Evolutionary conservation across 2,113 vertebrate species (phyloP).

Genomic region (Anhinga rufa): DNA sequence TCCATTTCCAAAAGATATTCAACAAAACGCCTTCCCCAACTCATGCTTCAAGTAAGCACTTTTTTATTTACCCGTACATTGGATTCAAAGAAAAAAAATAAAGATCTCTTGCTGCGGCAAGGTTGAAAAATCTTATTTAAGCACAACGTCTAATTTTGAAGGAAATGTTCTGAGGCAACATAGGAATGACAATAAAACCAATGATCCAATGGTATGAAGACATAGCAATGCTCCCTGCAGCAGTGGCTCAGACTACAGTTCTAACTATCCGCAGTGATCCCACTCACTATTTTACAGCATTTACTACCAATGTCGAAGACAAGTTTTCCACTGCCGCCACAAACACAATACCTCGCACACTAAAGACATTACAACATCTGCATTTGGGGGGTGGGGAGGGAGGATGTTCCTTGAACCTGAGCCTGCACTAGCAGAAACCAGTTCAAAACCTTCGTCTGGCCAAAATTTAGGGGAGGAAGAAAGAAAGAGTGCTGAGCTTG

Average conservation of each 20-base stretch:
- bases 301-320: not conserved
- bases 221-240: rapidly evolving
- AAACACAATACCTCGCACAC: not conserved
- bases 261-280: not conserved
- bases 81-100: not conserved
- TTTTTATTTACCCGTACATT: not conserved
- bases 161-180: not conserved
- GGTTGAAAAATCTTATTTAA: not conserved
- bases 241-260: not conserved
- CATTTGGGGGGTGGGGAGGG: not conserved
- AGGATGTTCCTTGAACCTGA: not conserved
- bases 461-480: not conserved
- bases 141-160: not conserved
- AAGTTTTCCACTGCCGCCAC: not conserved
- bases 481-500: not conserved
- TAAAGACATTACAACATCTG: not conserved
- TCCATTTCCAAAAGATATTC: not conserved
- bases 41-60: not conserved
- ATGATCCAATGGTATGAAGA: not conserved
- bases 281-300: not conserved
- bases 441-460: not conserved
- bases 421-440: not conserved
- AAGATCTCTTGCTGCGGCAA: not conserved
- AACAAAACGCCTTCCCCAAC: not conserved
- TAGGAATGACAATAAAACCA: not conserved